phyloP scores from a whole-genome alignment of 2,888 invertebrate genomes.

The Ypsolopha scabrella region DNA sequence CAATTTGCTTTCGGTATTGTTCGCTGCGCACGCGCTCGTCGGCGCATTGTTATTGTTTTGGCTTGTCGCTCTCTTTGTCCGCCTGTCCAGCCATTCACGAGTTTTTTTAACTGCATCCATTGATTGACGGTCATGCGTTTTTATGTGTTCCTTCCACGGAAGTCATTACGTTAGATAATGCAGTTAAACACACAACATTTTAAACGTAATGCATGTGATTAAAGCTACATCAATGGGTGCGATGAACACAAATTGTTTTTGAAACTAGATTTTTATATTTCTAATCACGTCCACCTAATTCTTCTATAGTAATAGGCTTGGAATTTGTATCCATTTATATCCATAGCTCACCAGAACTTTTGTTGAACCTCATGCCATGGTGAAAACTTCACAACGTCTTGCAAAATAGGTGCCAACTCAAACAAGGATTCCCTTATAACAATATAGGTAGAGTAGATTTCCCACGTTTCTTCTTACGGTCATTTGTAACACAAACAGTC shows the following conservation, averaged over 20 bases:
- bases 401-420: background rate
- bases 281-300: background rate
- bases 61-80: constrained; percentile 43
- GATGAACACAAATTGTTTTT: background rate
- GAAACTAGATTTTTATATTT: background rate
- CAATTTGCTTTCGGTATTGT: constrained; percentile 36
- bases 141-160: constrained; percentile 25
- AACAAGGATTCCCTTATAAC: background rate
- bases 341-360: background rate
- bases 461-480: background rate
- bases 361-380: background rate
- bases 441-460: background rate
- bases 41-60: constrained; percentile 47
- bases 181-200: constrained; percentile 1
- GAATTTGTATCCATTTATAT: background rate
- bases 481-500: constrained; percentile 3
- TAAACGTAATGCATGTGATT: background rate
- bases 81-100: constrained; percentile 20
- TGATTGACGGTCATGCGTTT: constrained; percentile 23
- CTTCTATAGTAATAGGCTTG: background rate
- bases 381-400: background rate
- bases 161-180: constrained; percentile 26
- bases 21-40: constrained; percentile 43
- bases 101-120: constrained; percentile 25
- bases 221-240: background rate